phyloP scores from a whole-genome alignment of 2,888 invertebrate genomes.

The Lamellibrachia satsuma region DNA sequence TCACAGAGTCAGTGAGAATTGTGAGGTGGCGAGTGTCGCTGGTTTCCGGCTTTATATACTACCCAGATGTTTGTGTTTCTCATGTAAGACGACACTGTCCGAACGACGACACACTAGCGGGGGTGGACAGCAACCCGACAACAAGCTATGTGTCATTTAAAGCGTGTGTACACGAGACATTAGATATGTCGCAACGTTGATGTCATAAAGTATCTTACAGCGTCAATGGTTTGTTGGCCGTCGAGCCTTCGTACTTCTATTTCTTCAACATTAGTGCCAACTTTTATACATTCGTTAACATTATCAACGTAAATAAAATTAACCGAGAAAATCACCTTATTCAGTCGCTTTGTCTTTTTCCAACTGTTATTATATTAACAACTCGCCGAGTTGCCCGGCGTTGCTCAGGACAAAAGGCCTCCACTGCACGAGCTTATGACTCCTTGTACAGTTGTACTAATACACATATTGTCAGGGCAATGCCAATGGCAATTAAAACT shows the following conservation, averaged over 20 bases:
- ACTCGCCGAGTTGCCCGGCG: no score
- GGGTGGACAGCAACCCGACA: not conserved
- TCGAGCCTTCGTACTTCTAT: not conserved
- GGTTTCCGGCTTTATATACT: not conserved
- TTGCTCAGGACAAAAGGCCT: no score
- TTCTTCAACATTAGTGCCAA: no score
- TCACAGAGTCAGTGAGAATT: not conserved
- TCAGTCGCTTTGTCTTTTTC: no score
- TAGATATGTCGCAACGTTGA: not conserved
- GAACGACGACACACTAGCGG: not conserved
- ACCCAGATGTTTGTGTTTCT: not conserved
- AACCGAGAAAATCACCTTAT: no score
- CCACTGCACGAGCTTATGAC: no score
- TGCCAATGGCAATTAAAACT: no score
- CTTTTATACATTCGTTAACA: no score
- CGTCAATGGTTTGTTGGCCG: not conserved
- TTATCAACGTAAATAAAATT: no score
- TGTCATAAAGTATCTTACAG: not conserved
- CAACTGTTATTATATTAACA: no score
- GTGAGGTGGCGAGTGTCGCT: not conserved
- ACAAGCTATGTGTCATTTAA: not conserved
- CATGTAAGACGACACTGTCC: not conserved
- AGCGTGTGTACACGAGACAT: not conserved
- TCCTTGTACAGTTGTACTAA: no score
- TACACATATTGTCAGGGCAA: no score